phyloP scores from a whole-genome alignment of 2,797 vertebrate genomes.

The Atherinosoma microstoma region DNA sequence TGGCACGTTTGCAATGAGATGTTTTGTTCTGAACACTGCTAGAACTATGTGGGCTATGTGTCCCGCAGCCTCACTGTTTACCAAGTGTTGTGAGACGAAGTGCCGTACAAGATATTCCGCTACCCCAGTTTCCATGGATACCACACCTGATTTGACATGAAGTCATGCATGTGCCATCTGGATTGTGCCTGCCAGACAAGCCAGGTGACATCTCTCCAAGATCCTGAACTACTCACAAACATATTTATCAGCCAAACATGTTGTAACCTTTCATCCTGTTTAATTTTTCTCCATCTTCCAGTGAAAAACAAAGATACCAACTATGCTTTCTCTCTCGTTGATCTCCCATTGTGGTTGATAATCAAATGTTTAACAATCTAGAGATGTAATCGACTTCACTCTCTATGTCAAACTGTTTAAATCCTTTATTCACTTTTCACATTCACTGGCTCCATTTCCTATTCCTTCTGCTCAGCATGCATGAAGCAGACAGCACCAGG shows the following conservation, averaged over 20 bases:
- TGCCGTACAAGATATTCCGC: constrained; percentile 68
- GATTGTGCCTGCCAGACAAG: constrained; percentile 66
- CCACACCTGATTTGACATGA: constrained; percentile 79
- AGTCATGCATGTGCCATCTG: constrained; percentile 72
- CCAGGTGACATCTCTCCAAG: constrained; percentile 64
- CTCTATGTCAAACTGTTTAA: constrained; percentile 62
- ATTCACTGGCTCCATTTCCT: constrained; percentile 58
- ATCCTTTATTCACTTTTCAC: constrained; percentile 67
- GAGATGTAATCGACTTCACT: constrained; percentile 53
- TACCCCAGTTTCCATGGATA: constrained; percentile 82
- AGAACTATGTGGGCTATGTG: constrained; percentile 56
- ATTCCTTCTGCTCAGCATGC: constrained; percentile 78
- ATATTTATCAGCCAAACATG: constrained; percentile 41
- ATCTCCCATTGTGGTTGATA: constrained; percentile 34
- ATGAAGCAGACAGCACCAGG: constrained; percentile 67
- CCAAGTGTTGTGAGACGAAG: constrained; percentile 59
- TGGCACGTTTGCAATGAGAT: constrained; percentile 42
- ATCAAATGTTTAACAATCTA: constrained; percentile 67
- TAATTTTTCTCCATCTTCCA: constrained; percentile 44
- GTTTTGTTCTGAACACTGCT: constrained; percentile 48
- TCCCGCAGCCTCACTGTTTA: constrained; percentile 56
- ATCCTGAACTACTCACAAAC: constrained; percentile 34
- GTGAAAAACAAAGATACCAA: constrained; percentile 42
- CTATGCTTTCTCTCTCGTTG: constrained; percentile 31
- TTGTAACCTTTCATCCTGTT: constrained; percentile 41